Percentiles rank a stretch among this genome's conserved stretches.
Evolutionary conservation across 1,140 invertebrate species (phyloP).

Genomic region (Lepidurus couesii): DNA sequence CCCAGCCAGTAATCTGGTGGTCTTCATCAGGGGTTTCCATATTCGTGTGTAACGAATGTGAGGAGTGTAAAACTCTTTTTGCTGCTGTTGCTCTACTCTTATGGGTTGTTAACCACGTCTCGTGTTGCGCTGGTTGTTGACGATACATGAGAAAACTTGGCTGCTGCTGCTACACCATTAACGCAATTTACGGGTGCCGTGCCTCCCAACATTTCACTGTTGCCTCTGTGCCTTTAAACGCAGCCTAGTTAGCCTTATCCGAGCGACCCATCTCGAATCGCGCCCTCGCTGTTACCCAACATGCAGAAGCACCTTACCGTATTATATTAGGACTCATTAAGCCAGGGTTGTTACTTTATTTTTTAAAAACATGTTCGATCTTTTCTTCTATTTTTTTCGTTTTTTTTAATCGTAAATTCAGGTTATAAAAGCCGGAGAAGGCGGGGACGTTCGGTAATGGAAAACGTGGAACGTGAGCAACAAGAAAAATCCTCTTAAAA

Average conservation of each 20-base stretch:
- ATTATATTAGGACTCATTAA: slow-evolving; percentile 20
- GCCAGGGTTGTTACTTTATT: background rate
- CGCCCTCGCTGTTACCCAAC: background rate
- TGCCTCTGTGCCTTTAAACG: background rate
- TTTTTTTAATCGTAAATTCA: background rate
- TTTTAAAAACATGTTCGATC: background rate
- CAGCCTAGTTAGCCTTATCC: slow-evolving; percentile 13
- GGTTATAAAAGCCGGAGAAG: background rate
- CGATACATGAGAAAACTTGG: background rate
- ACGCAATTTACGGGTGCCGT: slow-evolving; percentile 12
- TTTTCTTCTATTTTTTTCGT: too few relatives aligned
- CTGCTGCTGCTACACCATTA: background rate
- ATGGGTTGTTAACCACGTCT: slow-evolving; percentile 1
- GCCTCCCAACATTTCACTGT: background rate
- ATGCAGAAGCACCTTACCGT: slow-evolving; percentile 19
- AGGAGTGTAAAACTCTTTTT: background rate
- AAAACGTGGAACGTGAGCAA: background rate
- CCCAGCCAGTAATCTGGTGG: background rate
- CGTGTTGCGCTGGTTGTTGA: background rate
- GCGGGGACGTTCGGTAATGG: background rate
- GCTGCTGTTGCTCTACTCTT: background rate
- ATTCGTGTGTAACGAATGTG: background rate
- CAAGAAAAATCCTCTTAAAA: background rate
- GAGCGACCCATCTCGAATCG: background rate
- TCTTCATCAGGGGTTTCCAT: background rate